phyloP scores from a whole-genome alignment of 2,797 vertebrate genomes.

The Agapornis canus region DNA sequence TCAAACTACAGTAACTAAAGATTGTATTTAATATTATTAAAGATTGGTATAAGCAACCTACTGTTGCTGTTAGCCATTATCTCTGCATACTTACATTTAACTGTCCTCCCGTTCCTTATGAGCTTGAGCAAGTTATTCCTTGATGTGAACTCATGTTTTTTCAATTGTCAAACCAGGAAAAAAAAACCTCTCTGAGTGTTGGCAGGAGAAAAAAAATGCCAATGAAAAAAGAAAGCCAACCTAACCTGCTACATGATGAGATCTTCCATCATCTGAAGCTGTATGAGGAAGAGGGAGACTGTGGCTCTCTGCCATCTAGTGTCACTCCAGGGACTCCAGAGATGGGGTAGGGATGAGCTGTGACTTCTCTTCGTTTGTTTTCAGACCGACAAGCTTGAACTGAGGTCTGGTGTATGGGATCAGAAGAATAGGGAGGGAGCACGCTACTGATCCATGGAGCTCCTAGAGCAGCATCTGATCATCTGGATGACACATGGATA shows the following conservation, averaged over 20 bases:
- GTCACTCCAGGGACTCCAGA: background rate
- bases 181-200: background rate
- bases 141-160: background rate
- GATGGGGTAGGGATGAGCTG: constrained; percentile 7
- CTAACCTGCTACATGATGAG: background rate
- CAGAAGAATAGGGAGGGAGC: constrained; percentile 39
- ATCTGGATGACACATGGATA: constrained; percentile 60
- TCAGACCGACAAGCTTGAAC: background rate
- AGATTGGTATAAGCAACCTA: background rate
- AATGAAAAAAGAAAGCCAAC: background rate
- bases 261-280: background rate
- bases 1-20: background rate
- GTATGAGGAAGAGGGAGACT: background rate
- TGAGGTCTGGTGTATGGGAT: constrained; percentile 34
- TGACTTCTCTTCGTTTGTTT: background rate
- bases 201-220: background rate
- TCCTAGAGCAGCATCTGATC: constrained; percentile 41
- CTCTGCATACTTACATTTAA: background rate
- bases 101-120: background rate
- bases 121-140: background rate
- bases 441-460: constrained; percentile 47
- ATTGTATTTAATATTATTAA: background rate
- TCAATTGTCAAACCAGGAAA: background rate
- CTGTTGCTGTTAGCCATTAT: background rate
- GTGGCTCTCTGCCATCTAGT: background rate